Evolutionary conservation across 2,888 invertebrate species (phyloP), one percentile per base, ranked within the genome.

Genomic region (Craniophora ligustri): DNA sequence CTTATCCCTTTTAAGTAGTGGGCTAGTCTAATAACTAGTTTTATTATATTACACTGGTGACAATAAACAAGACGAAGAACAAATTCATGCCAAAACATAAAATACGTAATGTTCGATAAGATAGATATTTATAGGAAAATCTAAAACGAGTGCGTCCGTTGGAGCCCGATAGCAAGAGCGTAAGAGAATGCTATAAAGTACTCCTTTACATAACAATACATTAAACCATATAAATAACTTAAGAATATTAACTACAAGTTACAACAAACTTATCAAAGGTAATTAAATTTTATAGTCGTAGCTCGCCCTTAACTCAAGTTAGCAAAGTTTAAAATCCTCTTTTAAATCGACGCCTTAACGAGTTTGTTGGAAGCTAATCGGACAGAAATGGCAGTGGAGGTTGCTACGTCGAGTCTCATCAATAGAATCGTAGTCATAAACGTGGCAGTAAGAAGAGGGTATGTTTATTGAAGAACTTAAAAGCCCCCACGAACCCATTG

Each of bases 271-370:
- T 26, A 39, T 42, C 39, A 40, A 16, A 16, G 21, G 31, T 40
- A 42, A 63, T 41, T 23, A 41, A 35, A 48, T 67, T 53, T 63
- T 49, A 49, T 40, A 36, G 59, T 46, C 39, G 40, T 28, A 46
- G 46, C 46, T 53, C 46, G 0, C 15, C 15, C 30, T 44, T 31
- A 53, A 23, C 31, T 64, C 16, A 18, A 55, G 30, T 59, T 55
- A 36, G 18, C 14, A 51, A 68, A 59, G 54, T 55, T 55, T 45
- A 46, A 55, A 38, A 8, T 47, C 39, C 42, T 47, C 59, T n/a
- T n/a, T n/a, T n/a, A n/a, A n/a, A 51, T 60, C 35, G 10, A 21
- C 28, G 35, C 19, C 46, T 48, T 55, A 41, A 55, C 31, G 40
- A 59, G 55, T 60, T 60, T 51, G 42, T 59, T 50, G 15, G 46